Evolutionary conservation across 2,113 vertebrate genomes (phyloP), one percentile per base, ranked within the genome.

Genomic region (Phaethornis superciliosus): DNA sequence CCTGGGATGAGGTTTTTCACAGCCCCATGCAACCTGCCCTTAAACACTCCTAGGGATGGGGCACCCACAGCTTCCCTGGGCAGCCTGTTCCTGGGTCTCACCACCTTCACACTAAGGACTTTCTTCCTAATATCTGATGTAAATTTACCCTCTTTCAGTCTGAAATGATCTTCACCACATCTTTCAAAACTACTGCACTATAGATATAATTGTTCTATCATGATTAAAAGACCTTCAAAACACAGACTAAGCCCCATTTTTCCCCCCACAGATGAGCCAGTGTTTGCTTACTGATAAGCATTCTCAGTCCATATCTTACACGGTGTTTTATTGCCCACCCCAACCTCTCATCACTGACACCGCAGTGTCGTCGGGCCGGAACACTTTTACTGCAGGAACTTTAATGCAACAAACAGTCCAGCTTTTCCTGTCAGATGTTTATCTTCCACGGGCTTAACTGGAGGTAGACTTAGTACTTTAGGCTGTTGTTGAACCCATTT

Each of bases 271-370:
- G 35, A 84, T 44, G 40, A 88, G 21, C 11, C 15, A 60, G 18
- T 2, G 1, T 64, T 92, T 81, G 44, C n/a, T 58, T 81, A 63
- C 47, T 49, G 44, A 78, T 52, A 85, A 88, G 69, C n/a, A 26
- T 6, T 62, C 55, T 47, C 1, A 8, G 21, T 77, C 19, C 20
- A 68, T 75, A 46, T 49, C 52, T 63, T 69, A 51, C 12, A 23
- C 0, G 7, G 23, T 0, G 0, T 71, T 90, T 86, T 81, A 55
- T 44, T 0, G 0, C 35, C 13, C 12, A 10, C 24, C 8, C 15
- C n/a, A 33, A 17, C 3, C 24, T 65, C 68, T 81, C 72, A 64
- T 60, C 77, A 64, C 30, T 60, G 12, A 70, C 52, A 30, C 0
- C 0, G 1, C 2, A 24, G 37, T 4, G 56, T 24, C 60, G 27